phyloP scores from a whole-genome alignment of 2,888 invertebrate species.

The Callinectes sapidus region DNA sequence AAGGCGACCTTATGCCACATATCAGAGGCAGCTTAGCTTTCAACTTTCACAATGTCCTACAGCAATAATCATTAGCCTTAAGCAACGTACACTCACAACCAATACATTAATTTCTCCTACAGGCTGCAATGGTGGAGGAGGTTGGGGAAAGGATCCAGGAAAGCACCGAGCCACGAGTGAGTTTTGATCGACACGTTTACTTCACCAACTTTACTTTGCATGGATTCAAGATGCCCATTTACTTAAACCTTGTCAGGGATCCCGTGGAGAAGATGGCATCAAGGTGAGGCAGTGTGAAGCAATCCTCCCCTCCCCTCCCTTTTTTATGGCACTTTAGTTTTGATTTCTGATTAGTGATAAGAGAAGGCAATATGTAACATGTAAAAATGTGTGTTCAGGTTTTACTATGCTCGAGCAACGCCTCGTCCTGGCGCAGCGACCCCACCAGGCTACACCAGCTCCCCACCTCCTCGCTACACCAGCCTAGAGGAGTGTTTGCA shows the following conservation, averaged over 20 bases:
- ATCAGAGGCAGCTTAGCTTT: too few species aligned
- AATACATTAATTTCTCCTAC: neutral
- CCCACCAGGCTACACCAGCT: slow-evolving; percentile 40
- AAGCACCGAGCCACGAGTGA: slow-evolving; percentile 77
- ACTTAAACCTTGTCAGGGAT: slow-evolving; percentile 81
- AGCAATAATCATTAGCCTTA: neutral
- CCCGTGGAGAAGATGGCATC: slow-evolving; percentile 77
- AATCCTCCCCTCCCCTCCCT: neutral
- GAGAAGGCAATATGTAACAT: neutral
- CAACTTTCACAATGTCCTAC: neutral
- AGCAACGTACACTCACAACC: neutral
- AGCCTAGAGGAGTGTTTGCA: slow-evolving; percentile 76
- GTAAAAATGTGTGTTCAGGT: slow-evolving; percentile 71
- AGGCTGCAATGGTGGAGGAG: slow-evolving; percentile 56
- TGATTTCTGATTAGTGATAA: neutral
- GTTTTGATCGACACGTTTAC: slow-evolving; percentile 80
- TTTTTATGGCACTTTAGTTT: neutral
- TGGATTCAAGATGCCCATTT: slow-evolving; percentile 74
- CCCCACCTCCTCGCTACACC: slow-evolving; percentile 52
- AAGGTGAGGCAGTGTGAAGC: slow-evolving; percentile 51
- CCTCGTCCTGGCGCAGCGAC: slow-evolving; percentile 73
- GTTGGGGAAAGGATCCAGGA: slow-evolving; percentile 47
- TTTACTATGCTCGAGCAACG: slow-evolving; percentile 75
- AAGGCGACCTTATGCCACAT: too few species aligned
- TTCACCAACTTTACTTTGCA: slow-evolving; percentile 81